These are phyloP conservation scores for Homarus gammarus DNA, from an alignment of 2,888 invertebrate species.

Conservation along the genomic window DNA sequence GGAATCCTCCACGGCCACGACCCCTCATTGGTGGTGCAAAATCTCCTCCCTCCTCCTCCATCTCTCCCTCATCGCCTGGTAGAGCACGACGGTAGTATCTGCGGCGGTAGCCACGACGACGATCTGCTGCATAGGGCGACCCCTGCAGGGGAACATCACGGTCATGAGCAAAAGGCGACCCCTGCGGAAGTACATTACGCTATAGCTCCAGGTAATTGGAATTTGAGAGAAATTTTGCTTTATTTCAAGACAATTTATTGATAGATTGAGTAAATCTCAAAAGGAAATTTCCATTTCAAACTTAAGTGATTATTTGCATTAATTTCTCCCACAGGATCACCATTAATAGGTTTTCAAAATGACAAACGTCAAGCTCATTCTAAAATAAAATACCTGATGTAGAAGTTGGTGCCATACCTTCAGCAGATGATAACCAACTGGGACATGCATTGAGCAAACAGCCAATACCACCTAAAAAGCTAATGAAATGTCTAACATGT, in stretches of 20 bases:
- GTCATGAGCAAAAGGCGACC: conserved; percentile 79
- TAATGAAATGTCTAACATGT: conserved; percentile 4
- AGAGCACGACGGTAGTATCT: conserved; percentile 77
- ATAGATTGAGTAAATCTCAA: too few species aligned
- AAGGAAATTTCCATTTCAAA: too few species aligned
- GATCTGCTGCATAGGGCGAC: conserved; percentile 97
- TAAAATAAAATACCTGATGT: conserved; percentile 5
- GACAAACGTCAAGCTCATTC: not conserved
- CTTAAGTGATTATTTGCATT: not conserved
- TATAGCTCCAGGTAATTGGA: not conserved
- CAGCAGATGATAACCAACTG: conserved; percentile 18
- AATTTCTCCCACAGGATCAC: conserved; percentile 9
- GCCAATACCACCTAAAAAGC: conserved; percentile 27
- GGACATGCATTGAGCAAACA: conserved; percentile 32
- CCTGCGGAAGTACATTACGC: conserved; percentile 77
- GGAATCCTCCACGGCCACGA: conserved; percentile 75
- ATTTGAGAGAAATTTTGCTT: not conserved
- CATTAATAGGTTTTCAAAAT: conserved; percentile 5
- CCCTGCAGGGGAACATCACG: conserved; percentile 84
- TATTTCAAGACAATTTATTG: too few species aligned
- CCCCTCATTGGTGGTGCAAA: conserved; percentile 70
- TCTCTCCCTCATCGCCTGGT: conserved; percentile 76
- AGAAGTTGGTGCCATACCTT: conserved; percentile 22
- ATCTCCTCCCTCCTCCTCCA: conserved; percentile 66
- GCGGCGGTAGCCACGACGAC: conserved; percentile 81